phyloP scores from a whole-genome alignment of 2,797 vertebrate species.

The Anguilla pacifica region DNA sequence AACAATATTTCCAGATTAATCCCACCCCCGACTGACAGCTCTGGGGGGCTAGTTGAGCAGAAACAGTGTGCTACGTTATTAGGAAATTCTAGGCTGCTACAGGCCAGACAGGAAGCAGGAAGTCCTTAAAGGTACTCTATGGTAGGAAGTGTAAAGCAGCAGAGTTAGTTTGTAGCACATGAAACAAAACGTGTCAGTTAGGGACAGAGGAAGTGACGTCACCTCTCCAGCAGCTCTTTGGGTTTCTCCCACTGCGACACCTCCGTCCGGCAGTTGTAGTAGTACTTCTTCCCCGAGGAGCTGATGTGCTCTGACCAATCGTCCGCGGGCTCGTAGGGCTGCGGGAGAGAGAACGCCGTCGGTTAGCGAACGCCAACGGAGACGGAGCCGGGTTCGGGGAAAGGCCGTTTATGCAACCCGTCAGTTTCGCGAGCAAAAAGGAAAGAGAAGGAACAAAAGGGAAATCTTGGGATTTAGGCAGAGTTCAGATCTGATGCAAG shows the following conservation, averaged over 20 bases:
- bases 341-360: not conserved
- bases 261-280: slow-evolving; percentile 99
- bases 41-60: too few species aligned
- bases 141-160: not conserved
- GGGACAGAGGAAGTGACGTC: not conserved
- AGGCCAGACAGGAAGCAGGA: too few species aligned
- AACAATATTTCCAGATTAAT: too few species aligned
- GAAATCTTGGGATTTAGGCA: not conserved
- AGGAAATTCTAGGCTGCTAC: too few species aligned
- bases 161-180: not conserved
- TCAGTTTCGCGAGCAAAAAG: not conserved
- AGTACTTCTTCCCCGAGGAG: slow-evolving; percentile 98
- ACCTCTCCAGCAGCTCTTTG: slow-evolving; percentile 98
- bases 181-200: too few species aligned
- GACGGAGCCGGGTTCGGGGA: not conserved
- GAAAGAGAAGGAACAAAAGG: not conserved
- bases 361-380: not conserved
- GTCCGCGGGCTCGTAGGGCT: slow-evolving; percentile 89
- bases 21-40: too few species aligned
- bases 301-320: slow-evolving; percentile 99
- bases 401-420: not conserved
- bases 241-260: slow-evolving; percentile 99
- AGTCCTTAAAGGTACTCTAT: too few species aligned
- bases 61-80: too few species aligned
- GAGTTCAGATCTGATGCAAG: not conserved